Base-by-base conservation (phyloP, 2,888 invertebrate genomes). In the Cetonia aurata region DNA sequence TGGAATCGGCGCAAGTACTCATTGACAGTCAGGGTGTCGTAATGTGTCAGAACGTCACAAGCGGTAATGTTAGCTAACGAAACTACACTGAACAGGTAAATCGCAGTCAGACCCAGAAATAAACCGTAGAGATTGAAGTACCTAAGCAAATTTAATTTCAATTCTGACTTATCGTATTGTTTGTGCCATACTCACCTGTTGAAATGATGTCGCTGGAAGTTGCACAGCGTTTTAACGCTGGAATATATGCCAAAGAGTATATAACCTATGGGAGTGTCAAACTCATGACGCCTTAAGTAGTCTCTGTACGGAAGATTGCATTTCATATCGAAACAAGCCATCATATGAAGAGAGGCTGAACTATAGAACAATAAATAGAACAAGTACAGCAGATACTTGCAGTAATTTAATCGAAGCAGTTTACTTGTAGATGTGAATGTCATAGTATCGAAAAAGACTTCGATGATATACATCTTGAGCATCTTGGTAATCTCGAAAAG, bases 391-490 rank as follows among this genome's bases (percentile, higher is more conserved):
- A 60, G 25, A 17, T 42, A 71, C 19, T 57, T 71, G 33, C 48
- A 50, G 33, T 71, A 71, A 50, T 52, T 52, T 9, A 67, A 37
- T 12, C 67, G 15, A 15, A 67, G 37, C 9, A 71, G 48, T 37
- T 19, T 50, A 8, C 10, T 13, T 15, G 59, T 71, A n/a, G 53
- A 59, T 8, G 57, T 56, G 31, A 44, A 52, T 8, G 46, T 41
- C 4, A 60, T 10, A 1, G 44, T 42, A 6, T 71, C 53, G n/a
- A 71, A 67, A 53, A 67, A 44, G 17, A 56, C 17, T 19, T 69
- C 65, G 10, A 69, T 42, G 12, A 56, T 71, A 13, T 71, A 71
- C 1, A 68, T 62, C 37, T 69, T 69, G 10, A 69, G 31, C 15
- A 71, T 46, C 42, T 69, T 71, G 10, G 65, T 65, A 6, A 55